phyloP scores from a whole-genome alignment of 2,888 invertebrate genomes.

The Watsonalla binaria region DNA sequence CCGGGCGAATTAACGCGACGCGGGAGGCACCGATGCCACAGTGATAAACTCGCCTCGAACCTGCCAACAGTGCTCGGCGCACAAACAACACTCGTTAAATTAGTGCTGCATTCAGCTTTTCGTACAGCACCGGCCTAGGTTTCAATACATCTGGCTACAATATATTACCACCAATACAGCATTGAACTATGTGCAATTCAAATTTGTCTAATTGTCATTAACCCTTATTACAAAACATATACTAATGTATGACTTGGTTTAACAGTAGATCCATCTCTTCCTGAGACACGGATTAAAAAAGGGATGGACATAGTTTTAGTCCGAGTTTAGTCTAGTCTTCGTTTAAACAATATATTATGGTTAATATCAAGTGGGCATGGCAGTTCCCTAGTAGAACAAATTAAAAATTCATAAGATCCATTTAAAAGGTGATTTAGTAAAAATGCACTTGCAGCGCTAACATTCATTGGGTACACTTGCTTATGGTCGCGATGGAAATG shows the following conservation, averaged over 20 bases:
- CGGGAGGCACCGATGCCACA: constrained; percentile 44
- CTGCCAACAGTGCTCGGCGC: not conserved
- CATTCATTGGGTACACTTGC: constrained; percentile 16
- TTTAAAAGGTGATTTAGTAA: constrained; percentile 28
- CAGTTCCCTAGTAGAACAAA: constrained; percentile 23
- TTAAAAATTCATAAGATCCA: constrained; percentile 14
- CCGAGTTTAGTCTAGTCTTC: no score
- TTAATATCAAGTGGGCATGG: constrained; percentile 13
- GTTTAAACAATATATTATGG: no score
- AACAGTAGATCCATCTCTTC: constrained; percentile 21
- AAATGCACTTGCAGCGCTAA: constrained; percentile 22
- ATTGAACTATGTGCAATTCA: constrained; percentile 20
- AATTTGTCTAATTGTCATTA: constrained; percentile 39
- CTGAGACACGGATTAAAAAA: no score
- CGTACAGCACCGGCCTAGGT: no score
- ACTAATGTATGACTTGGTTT: constrained; percentile 6
- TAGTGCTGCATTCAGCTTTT: not conserved
- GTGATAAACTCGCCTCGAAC: constrained; percentile 22
- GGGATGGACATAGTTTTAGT: no score
- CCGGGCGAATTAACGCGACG: constrained; percentile 54
- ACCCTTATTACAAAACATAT: constrained; percentile 4
- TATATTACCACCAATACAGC: not conserved
- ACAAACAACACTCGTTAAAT: not conserved
- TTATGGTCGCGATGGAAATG: constrained; percentile 1
- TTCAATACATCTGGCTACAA: not conserved